Conservation (phyloP, 2,113 vertebrate genomes). For the Haemorhous mexicanus region DNA sequence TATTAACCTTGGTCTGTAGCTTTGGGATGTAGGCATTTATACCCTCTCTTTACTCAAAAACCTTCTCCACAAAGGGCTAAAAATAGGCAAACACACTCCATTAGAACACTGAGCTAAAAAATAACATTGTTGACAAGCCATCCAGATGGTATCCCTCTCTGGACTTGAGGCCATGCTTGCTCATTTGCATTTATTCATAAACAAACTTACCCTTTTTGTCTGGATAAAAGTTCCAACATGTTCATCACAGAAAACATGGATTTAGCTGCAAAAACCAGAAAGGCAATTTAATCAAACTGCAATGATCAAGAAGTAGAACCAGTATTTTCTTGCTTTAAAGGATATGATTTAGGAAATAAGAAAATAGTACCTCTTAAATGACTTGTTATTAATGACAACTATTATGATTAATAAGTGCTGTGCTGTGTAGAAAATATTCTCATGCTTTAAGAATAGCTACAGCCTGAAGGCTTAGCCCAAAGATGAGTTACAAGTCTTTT, state of each 20-base stretch:
- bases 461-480: not conserved
- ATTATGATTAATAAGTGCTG: not conserved
- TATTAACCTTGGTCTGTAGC: not conserved
- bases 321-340: not conserved
- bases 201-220: conserved; percentile 76
- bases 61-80: not conserved
- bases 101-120: not conserved
- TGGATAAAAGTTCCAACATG: conserved; percentile 77
- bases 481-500: not conserved
- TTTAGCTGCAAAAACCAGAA: conserved; percentile 67
- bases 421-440: not conserved
- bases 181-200: not conserved
- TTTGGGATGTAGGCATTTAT: not conserved
- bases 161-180: not conserved
- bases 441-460: not conserved
- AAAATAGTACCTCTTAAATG: not conserved
- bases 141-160: not conserved
- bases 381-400: not conserved
- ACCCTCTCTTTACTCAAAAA: not conserved
- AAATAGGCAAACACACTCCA: not conserved
- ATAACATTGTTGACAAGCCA: not conserved
- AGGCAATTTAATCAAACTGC: not conserved
- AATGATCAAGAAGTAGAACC: not conserved
- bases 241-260: conserved; percentile 70
- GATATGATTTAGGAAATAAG: not conserved